Base-by-base conservation (phyloP, 1,140 invertebrate genomes). In the Orchesella cincta region DNA sequence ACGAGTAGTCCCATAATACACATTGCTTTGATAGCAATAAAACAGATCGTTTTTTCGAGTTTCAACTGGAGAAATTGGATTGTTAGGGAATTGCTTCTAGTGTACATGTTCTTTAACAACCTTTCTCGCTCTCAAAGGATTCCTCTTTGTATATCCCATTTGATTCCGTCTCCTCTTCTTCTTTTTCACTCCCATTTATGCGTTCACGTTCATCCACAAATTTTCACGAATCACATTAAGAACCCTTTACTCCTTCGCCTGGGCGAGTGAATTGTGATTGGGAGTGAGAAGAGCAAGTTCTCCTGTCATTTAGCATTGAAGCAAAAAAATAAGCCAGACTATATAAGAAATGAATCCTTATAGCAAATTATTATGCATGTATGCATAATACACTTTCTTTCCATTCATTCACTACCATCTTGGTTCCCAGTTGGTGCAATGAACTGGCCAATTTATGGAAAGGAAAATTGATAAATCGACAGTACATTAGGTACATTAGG, bases 181-280 rank as follows among this genome's bases (percentile, higher is more conserved):
- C 62, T 62, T 28, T 62, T 29, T 67, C n/a, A n/a, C n/a, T n/a
- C n/a, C n/a, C n/a, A n/a, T n/a, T n/a, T n/a, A n/a, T n/a, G n/a
- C n/a, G n/a, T n/a, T n/a, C n/a, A n/a, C n/a, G n/a, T n/a, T n/a
- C 29, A 29, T 67, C 8, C 5, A 31, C 31, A 67, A 1, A 67
- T 57, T n/a, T 57, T n/a, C 62, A 67, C 3, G 31, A 67, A 67
- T 67, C 62, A 67, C 29, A 67, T 67, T 67, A 33, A 29, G 62
- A 23, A 12, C 31, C n/a, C n/a, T n/a, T n/a, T n/a, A n/a, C n/a
- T n/a, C n/a, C n/a, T n/a, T n/a, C n/a, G n/a, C n/a, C 39, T 46
- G 39, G 8, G 20, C 8, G 8, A 46, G 8, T 46, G 20, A 12
- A 8, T 20, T 46, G 39, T 46, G 8, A 12, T 46, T 20, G 20